Evolutionary conservation across 1,140 invertebrate genomes (phyloP), one percentile per base, ranked within the genome.

Genomic region (Zaprionus ghesquierei): DNA sequence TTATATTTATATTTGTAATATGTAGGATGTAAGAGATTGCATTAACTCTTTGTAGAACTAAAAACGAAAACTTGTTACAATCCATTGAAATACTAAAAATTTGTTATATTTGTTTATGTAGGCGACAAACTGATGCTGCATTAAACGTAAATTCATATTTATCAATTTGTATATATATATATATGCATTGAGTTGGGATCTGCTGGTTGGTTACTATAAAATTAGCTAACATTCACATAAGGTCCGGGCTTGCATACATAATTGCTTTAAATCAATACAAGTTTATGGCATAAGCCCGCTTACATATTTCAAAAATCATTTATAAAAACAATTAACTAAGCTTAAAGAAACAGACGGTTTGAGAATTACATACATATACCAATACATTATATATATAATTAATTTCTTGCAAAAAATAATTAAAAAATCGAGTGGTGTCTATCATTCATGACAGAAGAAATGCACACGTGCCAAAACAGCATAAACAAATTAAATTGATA

Each of bases 311-410:
- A 79, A 86, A 63, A 84, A 77, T 85, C 69, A 80, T 89, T 76
- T 77, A 81, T 82, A 82, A 72, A 73, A 89, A 89, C 85, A 89
- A 89, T 89, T 84, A 89, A 89, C 85, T 89, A 89, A 84, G 63
- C 75, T 79, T 89, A 75, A 87, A 62, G 81, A 81, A 87, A 89
- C 75, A 75, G 82, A 87, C 79, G 68, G 65, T 70, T 73, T 72
- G 62, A 79, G 75, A 79, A 79, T 87, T 73, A 76, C 80, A 87
- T 87, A 79, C 74, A 76, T 69, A 81, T 81, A 89, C 75, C 63
- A 79, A 65, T 70, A 59, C 29, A 61, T 54, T 38, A 51, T 51
- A 69, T 61, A 69, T 69, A 74, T 69, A 63, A 59, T 74, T 65
- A 72, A 86, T 86, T 79, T 81, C 70, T 65, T 63, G 60, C 15